Percentiles rank a stretch among this genome's conserved stretches.
Evolutionary conservation across 2,797 vertebrate species (phyloP).

Genomic region (Threskiornis aethiopicus): DNA sequence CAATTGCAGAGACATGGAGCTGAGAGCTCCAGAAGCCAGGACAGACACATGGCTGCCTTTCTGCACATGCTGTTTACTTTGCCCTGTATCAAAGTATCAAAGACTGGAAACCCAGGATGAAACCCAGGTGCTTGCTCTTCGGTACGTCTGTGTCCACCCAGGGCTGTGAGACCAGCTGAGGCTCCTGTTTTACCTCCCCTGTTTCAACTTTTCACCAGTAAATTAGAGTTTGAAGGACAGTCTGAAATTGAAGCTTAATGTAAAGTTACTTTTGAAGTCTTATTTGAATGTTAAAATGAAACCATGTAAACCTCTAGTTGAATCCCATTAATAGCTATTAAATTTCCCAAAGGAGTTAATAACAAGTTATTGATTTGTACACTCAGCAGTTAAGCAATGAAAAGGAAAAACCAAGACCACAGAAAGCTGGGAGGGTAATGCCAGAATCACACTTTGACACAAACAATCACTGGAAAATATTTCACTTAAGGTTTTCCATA

Average conservation of each 20-base stretch:
- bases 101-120: background rate
- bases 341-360: background rate
- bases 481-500: background rate
- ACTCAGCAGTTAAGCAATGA: background rate
- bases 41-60: background rate
- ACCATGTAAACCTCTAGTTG: background rate
- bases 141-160: rapidly evolving
- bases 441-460: background rate
- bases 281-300: background rate
- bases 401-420: background rate
- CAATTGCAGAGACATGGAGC: background rate
- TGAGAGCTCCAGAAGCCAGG: background rate
- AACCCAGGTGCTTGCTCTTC: background rate
- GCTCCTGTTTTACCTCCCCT: background rate
- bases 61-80: background rate
- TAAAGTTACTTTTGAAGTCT: background rate
- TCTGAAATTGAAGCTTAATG: background rate
- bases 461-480: background rate
- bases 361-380: background rate
- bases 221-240: background rate
- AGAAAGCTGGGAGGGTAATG: background rate
- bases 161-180: background rate
- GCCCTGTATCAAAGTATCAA: background rate
- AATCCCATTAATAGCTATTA: background rate
- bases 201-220: background rate